These are phyloP conservation scores for Steromphala cineraria DNA, from an alignment of 2,888 invertebrate species.

Conservation along the genomic window DNA sequence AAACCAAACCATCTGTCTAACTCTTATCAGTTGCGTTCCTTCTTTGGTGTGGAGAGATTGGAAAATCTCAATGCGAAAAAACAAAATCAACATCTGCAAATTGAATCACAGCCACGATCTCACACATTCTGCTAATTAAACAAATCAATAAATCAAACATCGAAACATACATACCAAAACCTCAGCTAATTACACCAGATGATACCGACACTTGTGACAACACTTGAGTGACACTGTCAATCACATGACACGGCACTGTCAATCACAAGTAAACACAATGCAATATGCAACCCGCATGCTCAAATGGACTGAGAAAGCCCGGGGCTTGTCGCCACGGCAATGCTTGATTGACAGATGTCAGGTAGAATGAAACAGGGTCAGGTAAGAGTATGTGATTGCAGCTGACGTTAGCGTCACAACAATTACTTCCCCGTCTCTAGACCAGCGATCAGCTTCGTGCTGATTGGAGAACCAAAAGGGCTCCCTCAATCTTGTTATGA, in stretches of 20 bases:
- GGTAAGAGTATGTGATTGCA: not conserved
- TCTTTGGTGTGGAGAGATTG: too few species aligned
- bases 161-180: not conserved
- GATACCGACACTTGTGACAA: not conserved
- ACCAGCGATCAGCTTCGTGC: not conserved
- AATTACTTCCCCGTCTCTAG: not conserved
- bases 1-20: too few species aligned
- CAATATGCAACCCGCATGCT: not conserved
- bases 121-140: too few species aligned
- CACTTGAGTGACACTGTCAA: too few species aligned
- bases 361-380: conserved; percentile 5
- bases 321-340: not conserved
- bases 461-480: not conserved
- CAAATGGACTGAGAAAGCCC: not conserved
- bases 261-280: not conserved
- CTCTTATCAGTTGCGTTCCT: too few species aligned
- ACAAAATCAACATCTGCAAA: too few species aligned
- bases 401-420: not conserved
- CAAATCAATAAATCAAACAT: not conserved
- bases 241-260: not conserved
- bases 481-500: too few species aligned
- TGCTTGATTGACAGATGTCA: conserved; percentile 16
- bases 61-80: too few species aligned
- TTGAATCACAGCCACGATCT: too few species aligned
- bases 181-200: not conserved